Evolutionary conservation across 2,113 vertebrate species (phyloP), one percentile per base, ranked within the genome.

Genomic region (Strix aluco): DNA sequence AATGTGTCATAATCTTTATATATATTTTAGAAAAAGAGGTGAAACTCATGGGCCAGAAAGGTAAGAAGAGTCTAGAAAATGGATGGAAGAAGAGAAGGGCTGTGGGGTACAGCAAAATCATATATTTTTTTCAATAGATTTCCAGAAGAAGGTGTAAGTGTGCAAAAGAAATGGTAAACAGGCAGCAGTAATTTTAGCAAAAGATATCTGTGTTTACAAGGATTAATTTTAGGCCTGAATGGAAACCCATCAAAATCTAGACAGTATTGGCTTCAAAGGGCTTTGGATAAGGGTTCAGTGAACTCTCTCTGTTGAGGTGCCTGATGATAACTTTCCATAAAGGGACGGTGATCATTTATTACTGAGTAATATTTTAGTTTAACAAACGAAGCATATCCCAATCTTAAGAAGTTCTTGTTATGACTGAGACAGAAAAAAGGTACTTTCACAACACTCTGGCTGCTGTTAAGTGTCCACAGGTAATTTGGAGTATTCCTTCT

Each of bases 41-140:
- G 0, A 54, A 69, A 55, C 2, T 57, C 10, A 23, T 10, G 2
- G 6, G 4, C 2, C 9, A 63, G 73, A 38, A 82, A 30, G 3
- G 44, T 17, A 42, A 38, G 14, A 75, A 57, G 2, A 46, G 8
- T 62, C 46, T 55, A 46, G 20, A 78, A 86, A 73, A 54, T 16
- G 0, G 4, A 30, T 14, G 29, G 26, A 72, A 46, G 23, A 63
- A 17, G 4, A 51, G 3, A 66, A 75, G 6, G 9, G 8, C 15
- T 55, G 10, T 73, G 13, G 7, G 18, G 42, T 44, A 40, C 2
- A 75, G 8, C 7, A 40, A 62, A 83, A 34, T 10, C 1, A 47
- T 47, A 18, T 14, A 40, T 27, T 51, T n/a, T 36, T 30, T 7
- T 18, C 44, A 46, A 46, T 8, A 46, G 44, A 63, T 75, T 90